phyloP scores from a whole-genome alignment of 2,888 invertebrate species.

The Drosophila incognita region DNA sequence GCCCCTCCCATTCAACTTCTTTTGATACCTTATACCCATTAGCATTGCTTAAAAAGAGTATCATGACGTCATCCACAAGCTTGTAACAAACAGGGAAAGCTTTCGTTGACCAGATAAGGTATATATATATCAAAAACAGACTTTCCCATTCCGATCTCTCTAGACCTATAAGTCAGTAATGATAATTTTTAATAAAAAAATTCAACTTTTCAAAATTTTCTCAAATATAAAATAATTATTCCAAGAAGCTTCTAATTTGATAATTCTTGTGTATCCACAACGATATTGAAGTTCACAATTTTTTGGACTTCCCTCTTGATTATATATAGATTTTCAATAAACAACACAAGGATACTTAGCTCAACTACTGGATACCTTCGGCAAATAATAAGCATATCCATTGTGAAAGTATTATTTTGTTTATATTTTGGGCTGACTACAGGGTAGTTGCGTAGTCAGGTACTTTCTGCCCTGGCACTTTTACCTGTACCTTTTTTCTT shows the following conservation, averaged over 20 bases:
- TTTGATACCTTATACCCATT: neutral
- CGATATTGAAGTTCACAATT: neutral
- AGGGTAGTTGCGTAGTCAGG: neutral
- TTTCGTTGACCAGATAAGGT: neutral
- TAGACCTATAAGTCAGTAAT: neutral
- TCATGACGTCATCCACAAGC: neutral
- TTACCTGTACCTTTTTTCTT: slow-evolving; percentile 5
- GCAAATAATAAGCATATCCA: neutral
- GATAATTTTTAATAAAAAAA: neutral
- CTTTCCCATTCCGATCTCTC: neutral
- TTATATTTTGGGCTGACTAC: neutral
- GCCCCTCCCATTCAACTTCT: neutral
- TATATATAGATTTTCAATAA: neutral
- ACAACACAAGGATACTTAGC: neutral
- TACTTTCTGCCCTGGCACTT: neutral
- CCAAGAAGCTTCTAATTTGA: neutral
- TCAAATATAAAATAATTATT: neutral
- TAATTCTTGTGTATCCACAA: neutral
- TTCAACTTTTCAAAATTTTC: neutral
- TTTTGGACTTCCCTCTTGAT: neutral
- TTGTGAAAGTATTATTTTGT: neutral
- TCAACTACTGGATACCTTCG: neutral
- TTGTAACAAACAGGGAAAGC: neutral
- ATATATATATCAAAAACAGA: neutral
- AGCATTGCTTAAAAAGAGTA: neutral